phyloP scores from a whole-genome alignment of 2,888 invertebrate genomes.

The Orchesella flavescens region DNA sequence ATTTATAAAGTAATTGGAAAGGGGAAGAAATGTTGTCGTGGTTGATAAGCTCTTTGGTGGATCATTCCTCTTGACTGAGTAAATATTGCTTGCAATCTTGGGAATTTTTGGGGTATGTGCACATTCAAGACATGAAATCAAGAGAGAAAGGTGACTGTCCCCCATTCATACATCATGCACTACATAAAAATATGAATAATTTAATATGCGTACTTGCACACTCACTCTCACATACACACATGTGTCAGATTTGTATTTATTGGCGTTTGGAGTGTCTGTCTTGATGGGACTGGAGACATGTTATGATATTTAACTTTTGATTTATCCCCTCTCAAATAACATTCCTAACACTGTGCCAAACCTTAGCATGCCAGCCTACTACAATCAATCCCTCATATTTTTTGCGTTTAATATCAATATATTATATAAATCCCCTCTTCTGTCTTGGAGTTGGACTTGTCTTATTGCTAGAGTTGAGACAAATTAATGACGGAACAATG shows the following conservation, averaged over 20 bases:
- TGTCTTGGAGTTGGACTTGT: too few relatives aligned
- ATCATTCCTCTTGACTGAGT: neutral
- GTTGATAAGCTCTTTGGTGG: neutral
- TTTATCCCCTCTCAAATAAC: constrained; percentile 51
- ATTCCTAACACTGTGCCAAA: constrained; percentile 46
- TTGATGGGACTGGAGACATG: constrained; percentile 42
- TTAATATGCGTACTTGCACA: neutral
- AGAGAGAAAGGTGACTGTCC: constrained; percentile 62
- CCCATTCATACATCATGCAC: constrained; percentile 48
- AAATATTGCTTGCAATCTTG: neutral
- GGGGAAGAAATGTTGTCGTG: neutral
- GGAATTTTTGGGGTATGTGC: neutral
- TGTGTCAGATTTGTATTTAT: constrained; percentile 8
- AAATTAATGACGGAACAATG: neutral
- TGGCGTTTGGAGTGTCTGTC: constrained; percentile 31
- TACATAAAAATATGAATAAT: neutral
- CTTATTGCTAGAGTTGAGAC: neutral
- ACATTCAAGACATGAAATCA: neutral
- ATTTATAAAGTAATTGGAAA: neutral
- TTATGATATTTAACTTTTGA: constrained; percentile 48
- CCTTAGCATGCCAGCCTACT: neutral
- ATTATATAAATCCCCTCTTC: too few relatives aligned
- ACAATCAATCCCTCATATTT: neutral
- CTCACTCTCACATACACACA: neutral
- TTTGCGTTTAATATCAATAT: too few relatives aligned